phyloP scores from a whole-genome alignment of 2,797 vertebrate genomes.

The Chlorospingus semifuscus region DNA sequence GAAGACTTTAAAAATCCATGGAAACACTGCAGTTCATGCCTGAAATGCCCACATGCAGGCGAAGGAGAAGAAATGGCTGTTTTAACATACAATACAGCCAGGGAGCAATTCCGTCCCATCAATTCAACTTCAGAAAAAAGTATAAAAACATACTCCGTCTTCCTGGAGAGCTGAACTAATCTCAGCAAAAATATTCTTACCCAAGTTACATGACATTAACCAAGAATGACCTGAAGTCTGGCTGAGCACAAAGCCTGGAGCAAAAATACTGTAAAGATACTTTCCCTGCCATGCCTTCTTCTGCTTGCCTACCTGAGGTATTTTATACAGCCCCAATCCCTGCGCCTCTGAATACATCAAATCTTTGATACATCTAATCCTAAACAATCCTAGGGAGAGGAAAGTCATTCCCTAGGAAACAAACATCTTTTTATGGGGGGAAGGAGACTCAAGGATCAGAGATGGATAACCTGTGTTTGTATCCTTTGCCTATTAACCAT shows the following conservation, averaged over 20 bases:
- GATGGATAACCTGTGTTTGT: rapidly evolving
- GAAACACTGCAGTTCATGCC: not conserved
- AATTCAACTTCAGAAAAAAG: not conserved
- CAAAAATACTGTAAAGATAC: not conserved
- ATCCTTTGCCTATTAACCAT: not conserved
- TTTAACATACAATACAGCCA: not conserved
- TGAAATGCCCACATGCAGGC: conserved; percentile 15
- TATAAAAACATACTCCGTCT: not conserved
- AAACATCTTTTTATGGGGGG: not conserved
- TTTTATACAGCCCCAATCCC: not conserved
- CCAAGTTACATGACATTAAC: not conserved
- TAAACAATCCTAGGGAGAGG: not conserved
- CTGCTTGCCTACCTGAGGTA: not conserved
- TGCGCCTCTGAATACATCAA: not conserved
- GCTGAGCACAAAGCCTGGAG: not conserved
- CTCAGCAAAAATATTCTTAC: not conserved
- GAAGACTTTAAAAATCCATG: conserved; percentile 41
- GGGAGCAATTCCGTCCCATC: not conserved
- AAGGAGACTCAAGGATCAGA: not conserved
- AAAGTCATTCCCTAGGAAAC: not conserved
- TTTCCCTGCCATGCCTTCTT: not conserved
- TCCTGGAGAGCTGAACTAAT: conserved; percentile 1
- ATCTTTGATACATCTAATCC: not conserved
- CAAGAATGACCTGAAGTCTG: not conserved
- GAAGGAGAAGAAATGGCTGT: not conserved